phyloP scores from a whole-genome alignment of 1,140 invertebrate species.

The Drosophila tsacasi region DNA sequence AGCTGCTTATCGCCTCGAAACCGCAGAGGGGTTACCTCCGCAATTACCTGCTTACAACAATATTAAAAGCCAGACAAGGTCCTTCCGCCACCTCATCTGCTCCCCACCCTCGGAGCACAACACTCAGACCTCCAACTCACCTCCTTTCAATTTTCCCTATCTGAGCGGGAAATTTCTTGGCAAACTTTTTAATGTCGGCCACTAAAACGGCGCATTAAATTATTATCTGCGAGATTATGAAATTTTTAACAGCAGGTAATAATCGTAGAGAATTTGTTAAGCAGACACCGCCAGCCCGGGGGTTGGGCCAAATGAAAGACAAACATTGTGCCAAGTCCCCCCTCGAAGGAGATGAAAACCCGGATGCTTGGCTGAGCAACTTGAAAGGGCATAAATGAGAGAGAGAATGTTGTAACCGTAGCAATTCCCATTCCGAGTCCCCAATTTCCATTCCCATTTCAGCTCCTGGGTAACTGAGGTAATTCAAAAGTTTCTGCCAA shows the following conservation, averaged over 20 bases:
- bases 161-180: conserved; percentile 56
- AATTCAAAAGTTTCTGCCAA: conserved; percentile 78
- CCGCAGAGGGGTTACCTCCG: conserved; percentile 32
- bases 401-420: conserved; percentile 61
- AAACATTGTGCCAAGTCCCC: conserved; percentile 58
- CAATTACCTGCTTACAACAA: conserved; percentile 78
- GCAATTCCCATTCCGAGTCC: conserved; percentile 50
- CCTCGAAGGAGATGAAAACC: conserved; percentile 13
- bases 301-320: conserved; percentile 67
- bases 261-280: conserved; percentile 77
- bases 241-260: conserved; percentile 84
- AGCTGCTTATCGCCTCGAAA: conserved; percentile 51
- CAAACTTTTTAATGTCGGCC: conserved; percentile 77
- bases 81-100: conserved; percentile 4
- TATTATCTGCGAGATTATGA: conserved; percentile 82
- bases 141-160: conserved; percentile 36
- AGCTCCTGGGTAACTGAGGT: conserved; percentile 68
- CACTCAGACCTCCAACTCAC: neutral
- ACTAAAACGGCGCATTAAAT: conserved; percentile 80
- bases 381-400: conserved; percentile 81
- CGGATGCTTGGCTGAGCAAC: conserved; percentile 73
- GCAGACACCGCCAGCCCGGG: conserved; percentile 29
- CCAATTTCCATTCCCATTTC: conserved; percentile 30
- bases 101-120: neutral
- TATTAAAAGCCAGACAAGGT: conserved; percentile 64